Evolutionary conservation across 2,797 vertebrate genomes (phyloP), one percentile per base, ranked within the genome.

Genomic region (Chrosomus eos): DNA sequence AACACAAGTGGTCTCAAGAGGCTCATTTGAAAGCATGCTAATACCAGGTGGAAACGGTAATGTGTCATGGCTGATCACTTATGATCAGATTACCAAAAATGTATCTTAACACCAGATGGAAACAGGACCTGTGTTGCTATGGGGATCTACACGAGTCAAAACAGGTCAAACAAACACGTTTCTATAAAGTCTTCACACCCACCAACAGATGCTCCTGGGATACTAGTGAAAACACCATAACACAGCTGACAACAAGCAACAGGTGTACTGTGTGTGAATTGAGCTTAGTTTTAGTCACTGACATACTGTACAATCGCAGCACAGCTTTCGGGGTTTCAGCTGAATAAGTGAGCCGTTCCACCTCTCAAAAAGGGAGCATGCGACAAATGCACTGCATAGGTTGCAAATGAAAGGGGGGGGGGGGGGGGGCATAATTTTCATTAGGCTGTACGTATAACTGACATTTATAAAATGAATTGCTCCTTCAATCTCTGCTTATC

Each of bases 241-340:
- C 48, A 68, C 19, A 43, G 45, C 78, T 81, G 60, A 81, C 62
- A 68, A 23, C 23, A 75, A 26, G 28, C 60, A 60, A 45, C 58
- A 79, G 76, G 38, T 79, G 45, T 48, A 1, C 45, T 48, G 45
- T 45, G 14, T 48, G 14, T 48, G 4, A 48, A 48, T 48, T 48
- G 45, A 16, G 45, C 14, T 48, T 48, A 48, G 45, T 16, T 43
- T 43, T 43, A 43, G 40, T 43, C 40, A 43, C 43, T 13, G 45
- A 48, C 14, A 45, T 16, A 48, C 45, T 16, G 45, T 48, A 48
- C 45, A 48, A 48, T 1, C 55, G 83, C 83, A 88, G 87, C 33
- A 76, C 48, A 66, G 81, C 58, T 81, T 85, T 87, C 66, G 0
- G 67, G 78, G 62, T 77, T 86, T 87, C 74, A 21, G 71, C 14